phyloP scores from a whole-genome alignment of 2,113 vertebrate genomes.

The Mohoua ochrocephala region DNA sequence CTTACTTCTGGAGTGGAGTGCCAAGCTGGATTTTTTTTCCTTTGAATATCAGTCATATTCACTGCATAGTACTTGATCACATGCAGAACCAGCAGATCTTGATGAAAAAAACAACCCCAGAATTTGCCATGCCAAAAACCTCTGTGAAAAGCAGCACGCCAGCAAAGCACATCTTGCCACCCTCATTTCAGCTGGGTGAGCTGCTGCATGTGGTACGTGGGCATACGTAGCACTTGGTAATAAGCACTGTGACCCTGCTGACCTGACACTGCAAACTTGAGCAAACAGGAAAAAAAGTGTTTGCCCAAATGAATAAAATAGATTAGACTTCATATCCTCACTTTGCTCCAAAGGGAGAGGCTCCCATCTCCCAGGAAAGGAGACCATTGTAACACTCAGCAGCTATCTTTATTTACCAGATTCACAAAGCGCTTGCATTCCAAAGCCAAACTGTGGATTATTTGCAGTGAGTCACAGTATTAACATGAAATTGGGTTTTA shows the following conservation, averaged over 20 bases:
- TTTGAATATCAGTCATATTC: background rate
- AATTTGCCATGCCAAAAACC: background rate
- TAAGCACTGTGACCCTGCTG: background rate
- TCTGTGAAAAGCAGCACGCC: accelerated
- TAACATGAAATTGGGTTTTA: background rate
- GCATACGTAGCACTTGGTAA: background rate
- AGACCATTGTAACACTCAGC: background rate
- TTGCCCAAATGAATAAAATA: background rate
- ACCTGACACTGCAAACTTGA: background rate
- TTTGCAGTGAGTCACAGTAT: background rate
- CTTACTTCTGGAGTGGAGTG: background rate
- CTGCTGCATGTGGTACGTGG: background rate
- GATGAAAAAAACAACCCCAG: background rate
- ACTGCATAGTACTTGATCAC: background rate
- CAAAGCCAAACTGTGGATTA: background rate
- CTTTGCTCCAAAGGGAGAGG: background rate
- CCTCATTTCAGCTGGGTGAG: background rate
- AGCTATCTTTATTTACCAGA: background rate
- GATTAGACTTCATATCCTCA: background rate
- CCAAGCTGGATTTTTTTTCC: background rate
- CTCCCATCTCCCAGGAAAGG: background rate
- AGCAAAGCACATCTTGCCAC: background rate
- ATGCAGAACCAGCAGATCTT: background rate
- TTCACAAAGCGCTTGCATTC: background rate
- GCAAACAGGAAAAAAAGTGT: background rate